Percentiles rank a stretch among this genome's conserved stretches.
These are phyloP conservation scores for Lasioglossum morio DNA, from an alignment of 2,888 invertebrate genomes.

Conservation along the genomic window DNA sequence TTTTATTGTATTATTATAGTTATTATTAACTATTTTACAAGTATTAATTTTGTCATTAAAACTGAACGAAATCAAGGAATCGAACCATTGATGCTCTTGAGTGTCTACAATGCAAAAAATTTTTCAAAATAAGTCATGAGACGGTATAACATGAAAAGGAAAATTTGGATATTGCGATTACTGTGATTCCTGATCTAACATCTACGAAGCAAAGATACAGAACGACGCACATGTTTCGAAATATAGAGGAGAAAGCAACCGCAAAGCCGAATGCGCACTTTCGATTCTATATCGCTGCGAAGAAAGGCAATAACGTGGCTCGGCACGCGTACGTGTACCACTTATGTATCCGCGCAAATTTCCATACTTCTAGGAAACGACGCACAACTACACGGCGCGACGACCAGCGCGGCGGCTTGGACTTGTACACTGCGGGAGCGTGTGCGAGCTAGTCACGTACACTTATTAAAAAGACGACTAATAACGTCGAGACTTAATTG, in stretches of 20 bases:
- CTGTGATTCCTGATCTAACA: neutral
- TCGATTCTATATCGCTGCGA: conserved; percentile 16
- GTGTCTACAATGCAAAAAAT: no score
- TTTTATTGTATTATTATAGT: no score
- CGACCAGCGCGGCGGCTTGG: neutral
- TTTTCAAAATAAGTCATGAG: no score
- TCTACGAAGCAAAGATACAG: neutral
- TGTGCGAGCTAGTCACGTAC: conserved; percentile 4
- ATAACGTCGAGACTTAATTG: conserved; percentile 70
- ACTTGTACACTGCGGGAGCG: neutral
- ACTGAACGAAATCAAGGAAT: no score
- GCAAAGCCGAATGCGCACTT: conserved; percentile 2
- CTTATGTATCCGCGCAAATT: conserved; percentile 38
- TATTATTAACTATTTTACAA: no score
- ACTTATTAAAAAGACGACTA: conserved; percentile 56
- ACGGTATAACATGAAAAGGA: neutral
- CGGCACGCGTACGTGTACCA: conserved; percentile 30
- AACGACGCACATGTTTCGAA: neutral
- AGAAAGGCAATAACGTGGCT: conserved; percentile 30
- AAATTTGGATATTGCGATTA: neutral
- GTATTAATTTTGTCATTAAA: no score
- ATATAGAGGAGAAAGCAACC: neutral
- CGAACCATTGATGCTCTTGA: no score
- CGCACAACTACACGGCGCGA: conserved; percentile 9
- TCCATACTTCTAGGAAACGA: conserved; percentile 32